phyloP scores from a whole-genome alignment of 2,888 invertebrate species.

The Uropetala carovei region DNA sequence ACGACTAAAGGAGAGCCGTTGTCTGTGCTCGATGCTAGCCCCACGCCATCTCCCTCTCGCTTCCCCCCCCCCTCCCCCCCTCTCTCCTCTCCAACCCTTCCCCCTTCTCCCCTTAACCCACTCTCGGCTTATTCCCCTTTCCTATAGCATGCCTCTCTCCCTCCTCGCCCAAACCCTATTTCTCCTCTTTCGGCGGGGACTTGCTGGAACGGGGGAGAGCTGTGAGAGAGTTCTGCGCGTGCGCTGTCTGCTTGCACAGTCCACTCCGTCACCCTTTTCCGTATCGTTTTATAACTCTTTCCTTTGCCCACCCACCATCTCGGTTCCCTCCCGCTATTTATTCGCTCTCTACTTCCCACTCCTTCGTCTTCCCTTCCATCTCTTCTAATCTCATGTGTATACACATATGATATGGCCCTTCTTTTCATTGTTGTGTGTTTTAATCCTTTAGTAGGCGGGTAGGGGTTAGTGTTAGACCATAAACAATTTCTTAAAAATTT shows the following conservation, averaged over 20 bases:
- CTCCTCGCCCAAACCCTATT: background rate
- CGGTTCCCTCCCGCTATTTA: background rate
- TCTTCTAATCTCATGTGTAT: too few relatives aligned
- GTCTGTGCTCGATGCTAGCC: background rate
- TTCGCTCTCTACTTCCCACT: background rate
- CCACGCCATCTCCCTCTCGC: background rate
- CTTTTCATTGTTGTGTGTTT: too few relatives aligned
- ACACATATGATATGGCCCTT: too few relatives aligned
- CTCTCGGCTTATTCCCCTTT: too few relatives aligned
- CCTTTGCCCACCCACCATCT: background rate
- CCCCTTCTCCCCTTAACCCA: background rate
- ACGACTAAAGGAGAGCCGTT: background rate
- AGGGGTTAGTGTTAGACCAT: too few relatives aligned
- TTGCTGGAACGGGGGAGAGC: background rate
- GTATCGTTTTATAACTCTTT: background rate
- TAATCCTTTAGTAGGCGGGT: too few relatives aligned
- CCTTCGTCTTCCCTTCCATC: background rate
- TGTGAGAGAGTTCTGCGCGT: background rate
- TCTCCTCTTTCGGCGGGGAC: background rate
- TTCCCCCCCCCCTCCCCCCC: background rate
- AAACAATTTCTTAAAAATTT: too few relatives aligned
- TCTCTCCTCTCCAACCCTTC: background rate
- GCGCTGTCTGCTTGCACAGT: background rate
- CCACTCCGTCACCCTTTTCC: conserved; percentile 46
- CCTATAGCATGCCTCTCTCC: background rate